These are phyloP conservation scores for Craterocephalus amniculus DNA, from an alignment of 2,797 vertebrate genomes.

Conservation along the genomic window DNA sequence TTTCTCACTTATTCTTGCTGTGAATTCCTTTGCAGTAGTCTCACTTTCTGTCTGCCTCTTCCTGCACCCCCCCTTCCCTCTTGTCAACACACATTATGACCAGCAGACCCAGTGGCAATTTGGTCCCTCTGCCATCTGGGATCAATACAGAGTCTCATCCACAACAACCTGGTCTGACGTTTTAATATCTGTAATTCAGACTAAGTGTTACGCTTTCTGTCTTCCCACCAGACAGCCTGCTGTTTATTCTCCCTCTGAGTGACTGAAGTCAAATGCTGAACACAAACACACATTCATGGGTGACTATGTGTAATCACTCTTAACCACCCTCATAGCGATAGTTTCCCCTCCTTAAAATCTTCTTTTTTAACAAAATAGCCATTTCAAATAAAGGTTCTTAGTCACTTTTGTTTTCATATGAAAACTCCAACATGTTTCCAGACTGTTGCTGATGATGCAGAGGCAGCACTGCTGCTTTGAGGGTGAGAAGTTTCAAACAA, in stretches of 20 bases:
- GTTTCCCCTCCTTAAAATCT: slow-evolving; percentile 42
- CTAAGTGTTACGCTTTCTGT: slow-evolving; percentile 84
- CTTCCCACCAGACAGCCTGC: slow-evolving; percentile 69
- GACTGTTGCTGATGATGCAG: slow-evolving; percentile 20
- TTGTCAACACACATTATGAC: slow-evolving; percentile 74
- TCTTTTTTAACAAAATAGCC: slow-evolving; percentile 45
- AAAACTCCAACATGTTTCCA: slow-evolving; percentile 52
- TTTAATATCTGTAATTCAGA: slow-evolving; percentile 87
- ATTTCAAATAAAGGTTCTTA: slow-evolving; percentile 61
- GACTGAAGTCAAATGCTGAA: slow-evolving; percentile 69
- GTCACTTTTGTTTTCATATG: slow-evolving; percentile 41
- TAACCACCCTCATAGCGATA: slow-evolving; percentile 46
- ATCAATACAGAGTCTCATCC: slow-evolving; percentile 83
- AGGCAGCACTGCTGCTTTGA: slow-evolving; percentile 20
- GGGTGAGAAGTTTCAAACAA: slow-evolving; percentile 40
- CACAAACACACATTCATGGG: slow-evolving; percentile 63
- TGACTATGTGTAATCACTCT: slow-evolving; percentile 70
- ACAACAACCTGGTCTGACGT: slow-evolving; percentile 77
- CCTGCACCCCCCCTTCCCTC: slow-evolving; percentile 50
- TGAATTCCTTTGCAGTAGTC: slow-evolving; percentile 66
- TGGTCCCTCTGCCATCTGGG: slow-evolving; percentile 82
- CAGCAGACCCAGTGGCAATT: slow-evolving; percentile 73
- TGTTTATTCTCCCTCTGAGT: slow-evolving; percentile 74
- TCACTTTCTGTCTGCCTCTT: slow-evolving; percentile 63
- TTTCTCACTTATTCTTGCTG: slow-evolving; percentile 33